A percentile compares a stretch with the other conserved stretches of the same genome.
These are phyloP conservation scores for Anthonomus grandis DNA, from an alignment of 1,140 invertebrate genomes.

Conservation along the genomic window DNA sequence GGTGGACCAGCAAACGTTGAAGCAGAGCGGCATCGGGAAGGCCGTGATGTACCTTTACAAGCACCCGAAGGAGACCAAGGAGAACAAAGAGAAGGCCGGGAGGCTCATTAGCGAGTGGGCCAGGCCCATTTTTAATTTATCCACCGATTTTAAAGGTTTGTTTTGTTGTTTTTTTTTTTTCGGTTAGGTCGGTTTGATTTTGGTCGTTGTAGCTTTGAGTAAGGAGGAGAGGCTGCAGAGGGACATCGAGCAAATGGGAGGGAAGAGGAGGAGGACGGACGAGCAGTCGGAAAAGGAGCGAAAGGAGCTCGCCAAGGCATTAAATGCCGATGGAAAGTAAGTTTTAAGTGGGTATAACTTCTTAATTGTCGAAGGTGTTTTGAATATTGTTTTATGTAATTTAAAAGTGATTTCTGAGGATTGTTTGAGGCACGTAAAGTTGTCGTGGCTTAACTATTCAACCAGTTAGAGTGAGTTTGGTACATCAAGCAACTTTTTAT, in stretches of 20 bases:
- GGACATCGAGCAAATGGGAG: constrained; percentile 83
- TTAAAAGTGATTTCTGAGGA: too few relatives aligned
- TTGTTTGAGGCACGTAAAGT: too few relatives aligned
- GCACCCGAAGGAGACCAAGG: constrained; percentile 95
- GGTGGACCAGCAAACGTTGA: constrained; percentile 84
- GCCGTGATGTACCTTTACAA: constrained; percentile 99
- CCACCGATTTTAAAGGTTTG: constrained; percentile 85
- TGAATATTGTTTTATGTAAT: too few relatives aligned
- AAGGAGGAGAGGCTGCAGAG: constrained; percentile 86
- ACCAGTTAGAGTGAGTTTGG: too few relatives aligned
- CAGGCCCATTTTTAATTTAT: constrained; percentile 93
- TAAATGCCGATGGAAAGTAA: constrained; percentile 46
- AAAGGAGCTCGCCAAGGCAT: constrained; percentile 44
- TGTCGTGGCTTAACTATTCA: too few relatives aligned
- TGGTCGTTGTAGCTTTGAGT: constrained; percentile 59
- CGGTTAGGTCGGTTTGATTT: not conserved
- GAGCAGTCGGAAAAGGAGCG: constrained; percentile 57
- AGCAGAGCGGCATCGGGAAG: constrained; percentile 94
- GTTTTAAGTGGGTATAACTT: constrained; percentile 21
- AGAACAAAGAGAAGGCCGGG: constrained; percentile 87
- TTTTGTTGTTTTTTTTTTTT: constrained; percentile 5
- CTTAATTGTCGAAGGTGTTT: not conserved
- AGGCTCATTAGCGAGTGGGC: constrained; percentile 96
- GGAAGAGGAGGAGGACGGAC: constrained; percentile 55
- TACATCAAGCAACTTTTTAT: too few relatives aligned